phyloP scores from a whole-genome alignment of 2,113 vertebrate species.

The Chaetops frenatus region DNA sequence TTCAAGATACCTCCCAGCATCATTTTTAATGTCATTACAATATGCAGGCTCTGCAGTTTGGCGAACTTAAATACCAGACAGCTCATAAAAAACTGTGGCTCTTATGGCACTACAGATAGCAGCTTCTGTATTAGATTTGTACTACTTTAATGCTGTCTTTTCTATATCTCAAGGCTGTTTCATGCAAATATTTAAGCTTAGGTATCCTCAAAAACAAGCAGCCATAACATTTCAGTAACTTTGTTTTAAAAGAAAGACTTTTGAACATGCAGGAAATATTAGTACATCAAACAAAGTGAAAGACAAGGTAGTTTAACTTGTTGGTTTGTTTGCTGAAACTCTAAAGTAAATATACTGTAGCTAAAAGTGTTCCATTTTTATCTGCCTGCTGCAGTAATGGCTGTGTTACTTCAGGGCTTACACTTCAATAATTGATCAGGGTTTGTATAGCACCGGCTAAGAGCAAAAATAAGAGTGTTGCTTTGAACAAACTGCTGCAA shows the following conservation, averaged over 20 bases:
- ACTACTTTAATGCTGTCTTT: conserved; percentile 32
- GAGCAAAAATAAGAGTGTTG: conserved; percentile 85
- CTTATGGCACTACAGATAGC: conserved; percentile 62
- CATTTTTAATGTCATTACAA: conserved; percentile 63
- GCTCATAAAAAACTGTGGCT: conserved; percentile 41
- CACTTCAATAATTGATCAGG: conserved; percentile 95
- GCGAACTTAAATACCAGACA: conserved; percentile 54
- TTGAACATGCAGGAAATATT: conserved; percentile 67
- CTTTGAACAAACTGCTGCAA: conserved; percentile 91
- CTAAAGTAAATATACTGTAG: conserved; percentile 80
- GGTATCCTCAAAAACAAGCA: conserved; percentile 52
- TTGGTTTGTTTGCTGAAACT: conserved; percentile 79
- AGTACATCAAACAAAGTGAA: conserved; percentile 68
- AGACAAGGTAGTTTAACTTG: conserved; percentile 79
- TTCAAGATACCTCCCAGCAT: conserved; percentile 65
- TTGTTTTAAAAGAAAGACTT: conserved; percentile 59
- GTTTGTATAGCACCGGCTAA: conserved; percentile 91
- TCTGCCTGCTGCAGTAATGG: conserved; percentile 80
- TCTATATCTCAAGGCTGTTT: conserved; percentile 53
- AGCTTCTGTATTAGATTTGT: conserved; percentile 65
- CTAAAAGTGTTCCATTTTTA: conserved; percentile 84
- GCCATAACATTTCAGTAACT: conserved; percentile 28
- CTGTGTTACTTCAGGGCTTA: conserved; percentile 83
- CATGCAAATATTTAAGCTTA: conserved; percentile 60
- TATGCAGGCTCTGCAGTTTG: conserved; percentile 50